phyloP scores from a whole-genome alignment of 2,797 vertebrate genomes.

The Sylvia borin region DNA sequence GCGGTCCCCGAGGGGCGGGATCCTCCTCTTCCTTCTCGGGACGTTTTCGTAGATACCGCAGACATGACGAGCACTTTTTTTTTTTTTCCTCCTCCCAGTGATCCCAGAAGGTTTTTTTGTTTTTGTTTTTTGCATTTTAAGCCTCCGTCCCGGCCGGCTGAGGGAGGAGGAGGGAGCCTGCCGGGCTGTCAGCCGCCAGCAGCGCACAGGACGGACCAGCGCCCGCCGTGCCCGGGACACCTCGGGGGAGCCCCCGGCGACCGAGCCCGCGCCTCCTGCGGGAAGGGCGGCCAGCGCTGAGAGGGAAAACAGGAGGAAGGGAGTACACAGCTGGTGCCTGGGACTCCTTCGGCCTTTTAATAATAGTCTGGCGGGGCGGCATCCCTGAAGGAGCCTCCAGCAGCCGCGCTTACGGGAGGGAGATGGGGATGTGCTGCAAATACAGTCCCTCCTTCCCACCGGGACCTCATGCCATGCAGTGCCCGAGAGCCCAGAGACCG shows the following conservation, averaged over 20 bases:
- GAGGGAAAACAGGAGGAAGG: neutral
- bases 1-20: neutral
- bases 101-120: neutral
- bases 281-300: rapidly evolving
- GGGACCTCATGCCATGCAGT: too few relatives aligned
- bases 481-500: rapidly evolving
- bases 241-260: neutral
- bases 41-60: neutral
- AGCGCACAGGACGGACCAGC: neutral
- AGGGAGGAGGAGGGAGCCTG: neutral
- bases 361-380: neutral
- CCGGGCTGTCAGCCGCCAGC: neutral
- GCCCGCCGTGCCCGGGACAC: neutral
- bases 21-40: conserved; percentile 31
- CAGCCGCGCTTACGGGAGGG: neutral
- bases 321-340: neutral
- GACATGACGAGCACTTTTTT: neutral
- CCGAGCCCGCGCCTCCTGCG: neutral
- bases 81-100: neutral
- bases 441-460: neutral
- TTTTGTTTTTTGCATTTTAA: neutral
- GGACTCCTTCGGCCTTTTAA: neutral
- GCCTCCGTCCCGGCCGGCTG: neutral
- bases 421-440: neutral
- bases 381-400: neutral